Base-by-base conservation (phyloP, 1,140 invertebrate species). In the Trialeurodes vaporariorum region DNA sequence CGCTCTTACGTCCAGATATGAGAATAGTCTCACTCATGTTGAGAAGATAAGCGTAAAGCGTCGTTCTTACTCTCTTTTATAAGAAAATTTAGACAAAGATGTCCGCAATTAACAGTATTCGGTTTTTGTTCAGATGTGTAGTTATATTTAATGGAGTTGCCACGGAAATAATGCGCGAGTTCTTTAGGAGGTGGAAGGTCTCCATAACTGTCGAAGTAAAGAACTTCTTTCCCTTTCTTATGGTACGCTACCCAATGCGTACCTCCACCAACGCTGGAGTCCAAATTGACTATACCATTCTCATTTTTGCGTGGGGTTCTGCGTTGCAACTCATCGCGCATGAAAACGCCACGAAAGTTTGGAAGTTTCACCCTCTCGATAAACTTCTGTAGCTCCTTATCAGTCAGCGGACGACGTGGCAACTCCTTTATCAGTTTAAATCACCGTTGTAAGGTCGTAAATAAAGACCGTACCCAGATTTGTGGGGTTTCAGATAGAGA, bases 381-480 rank as follows among this genome's bases (percentile, higher is more conserved):
- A n/a, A 27, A n/a, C n/a, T 63, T n/a, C 13, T 25, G 25, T 63
- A 25, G 26, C 22, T 63, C 22, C 1, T 25, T 25, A 27, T 27
- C n/a, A 25, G 23, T 63, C 2, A 2, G n/a, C 22, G 34, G 26
- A 21, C 61, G 62, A 49, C 63, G 40, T 65, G 62, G 25, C 27
- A 63, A 2, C 13, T 9, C n/a, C n/a, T n/a, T n/a, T n/a, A n/a
- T n/a, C n/a, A n/a, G n/a, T n/a, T n/a, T n/a, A n/a, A n/a, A n/a
- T n/a, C n/a, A n/a, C n/a, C n/a, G n/a, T 27, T 66, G 25, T 66
- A 61, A 2, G 60, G 68, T 63, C 49, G 66, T 66, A 69, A 59
- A 58, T 66, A 69, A 24, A 69, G 27, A 21, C 64, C 68, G 12
- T 61, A 17, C 58, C 64, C n/a, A n/a, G 62, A 40, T 69, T 63